Evolutionary conservation across 2,888 invertebrate genomes (phyloP).

Genomic region (Tetranychus piercei): DNA sequence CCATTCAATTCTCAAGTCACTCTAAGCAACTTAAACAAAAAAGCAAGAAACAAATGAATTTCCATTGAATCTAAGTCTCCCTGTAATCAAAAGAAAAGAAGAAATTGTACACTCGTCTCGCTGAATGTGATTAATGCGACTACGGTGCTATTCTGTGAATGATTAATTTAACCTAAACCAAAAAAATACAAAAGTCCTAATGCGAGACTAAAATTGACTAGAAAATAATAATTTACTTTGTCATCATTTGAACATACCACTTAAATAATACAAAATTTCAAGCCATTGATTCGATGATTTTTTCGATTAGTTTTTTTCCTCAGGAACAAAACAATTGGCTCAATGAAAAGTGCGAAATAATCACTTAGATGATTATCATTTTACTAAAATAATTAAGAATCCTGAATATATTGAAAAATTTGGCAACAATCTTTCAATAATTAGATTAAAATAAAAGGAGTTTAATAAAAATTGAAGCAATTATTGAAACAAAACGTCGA

Average conservation of each 20-base stretch:
- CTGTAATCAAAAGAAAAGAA: background rate
- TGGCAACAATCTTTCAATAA: no score
- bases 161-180: background rate
- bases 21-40: background rate
- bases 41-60: background rate
- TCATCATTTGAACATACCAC: constrained; percentile 1
- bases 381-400: no score
- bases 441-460: no score
- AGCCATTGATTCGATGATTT: background rate
- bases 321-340: background rate
- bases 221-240: background rate
- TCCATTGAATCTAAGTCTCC: constrained; percentile 1
- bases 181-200: background rate
- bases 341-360: no score
- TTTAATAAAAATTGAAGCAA: no score
- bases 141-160: constrained; percentile 1
- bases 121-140: background rate
- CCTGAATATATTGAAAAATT: no score
- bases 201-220: background rate
- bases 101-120: background rate
- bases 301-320: background rate
- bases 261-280: background rate
- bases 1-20: background rate
- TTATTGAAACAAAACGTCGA: no score
- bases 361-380: no score